Conservation (phyloP, 2,888 invertebrate genomes). For the Melitaea athalia region DNA sequence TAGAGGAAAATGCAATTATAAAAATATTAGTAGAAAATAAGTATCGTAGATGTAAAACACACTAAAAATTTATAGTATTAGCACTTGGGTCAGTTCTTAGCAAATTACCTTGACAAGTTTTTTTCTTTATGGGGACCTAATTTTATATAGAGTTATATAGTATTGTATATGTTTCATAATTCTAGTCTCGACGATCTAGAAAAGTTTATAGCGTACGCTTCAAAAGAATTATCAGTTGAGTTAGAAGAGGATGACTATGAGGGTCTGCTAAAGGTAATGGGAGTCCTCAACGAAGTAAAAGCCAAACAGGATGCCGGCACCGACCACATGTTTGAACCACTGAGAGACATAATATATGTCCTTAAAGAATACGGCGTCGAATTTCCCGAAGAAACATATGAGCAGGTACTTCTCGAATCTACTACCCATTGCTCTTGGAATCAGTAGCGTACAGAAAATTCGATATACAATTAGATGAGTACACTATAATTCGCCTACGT, state of each 20-base stretch:
- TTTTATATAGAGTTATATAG: no score
- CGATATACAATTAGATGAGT: no score
- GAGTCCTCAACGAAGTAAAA: conserved; percentile 91
- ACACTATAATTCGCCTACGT: no score
- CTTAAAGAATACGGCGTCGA: conserved; percentile 93
- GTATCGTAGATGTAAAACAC: no score
- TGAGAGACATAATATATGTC: conserved; percentile 92
- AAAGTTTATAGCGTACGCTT: conserved; percentile 89
- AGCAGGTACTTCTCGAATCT: conserved; percentile 80
- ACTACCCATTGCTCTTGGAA: not conserved
- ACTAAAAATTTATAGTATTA: no score
- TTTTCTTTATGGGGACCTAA: no score
- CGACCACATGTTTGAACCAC: conserved; percentile 94
- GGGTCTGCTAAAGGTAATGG: conserved; percentile 91
- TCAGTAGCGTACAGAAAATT: no score
- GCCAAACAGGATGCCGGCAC: conserved; percentile 85
- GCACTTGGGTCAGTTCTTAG: no score
- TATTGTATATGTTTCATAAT: conserved; percentile 22
- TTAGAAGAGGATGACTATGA: conserved; percentile 93
- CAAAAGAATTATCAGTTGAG: conserved; percentile 86
- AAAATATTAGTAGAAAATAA: no score
- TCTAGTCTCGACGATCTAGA: conserved; percentile 88
- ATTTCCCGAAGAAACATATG: conserved; percentile 89
- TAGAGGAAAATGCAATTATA: no score
- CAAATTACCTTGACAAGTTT: no score